Evolutionary conservation across 2,888 invertebrate species (phyloP), one percentile per base, ranked within the genome.

Genomic region (Eremobia ochroleuca): DNA sequence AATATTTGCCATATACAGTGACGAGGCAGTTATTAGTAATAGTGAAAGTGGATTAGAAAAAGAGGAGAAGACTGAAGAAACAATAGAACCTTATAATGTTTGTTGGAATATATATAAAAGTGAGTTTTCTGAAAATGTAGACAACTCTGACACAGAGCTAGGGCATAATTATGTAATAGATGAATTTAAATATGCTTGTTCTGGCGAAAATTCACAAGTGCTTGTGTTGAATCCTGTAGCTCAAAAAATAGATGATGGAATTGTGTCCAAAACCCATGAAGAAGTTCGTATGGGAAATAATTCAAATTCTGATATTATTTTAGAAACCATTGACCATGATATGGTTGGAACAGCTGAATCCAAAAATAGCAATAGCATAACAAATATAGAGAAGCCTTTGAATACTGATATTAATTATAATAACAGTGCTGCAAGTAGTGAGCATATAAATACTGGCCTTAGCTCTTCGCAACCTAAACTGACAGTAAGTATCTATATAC

Each of bases 1-100:
- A 71, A 82, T 95, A 79, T 92, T 93, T 82, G 92, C 93, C 80
- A 94, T 95, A 76, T 95, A 93, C 79, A 86, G 90, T 83, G 93
- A 94, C 77, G 79, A 88, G 67, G 73, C 86, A 77, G 46, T 72
- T 75, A 61, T 83, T 49, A 40, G 40, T 66, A 73, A 65, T 75
- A 74, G 77, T 79, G 77, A 82, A 84, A 78, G 74, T 70, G 71
- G 61, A 49, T 73, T 82, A 70, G 75, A 83, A 67, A 66, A 77
- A 79, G 79, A 79, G n/a, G 49, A 73, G 67, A 79, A 71, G 67
- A 79, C 76, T 74, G 86, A 84, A 78, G 74, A 78, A 25, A 76
- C 83, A 40, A 66, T 69, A 74, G 79, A 83, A 77, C 65, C 58
- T 25, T 68, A 64, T 66, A 81, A 83, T 76, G 81, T 90, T 81